These are phyloP conservation scores for Empidonax alnorum DNA, from an alignment of 2,113 vertebrate species.

Conservation along the genomic window DNA sequence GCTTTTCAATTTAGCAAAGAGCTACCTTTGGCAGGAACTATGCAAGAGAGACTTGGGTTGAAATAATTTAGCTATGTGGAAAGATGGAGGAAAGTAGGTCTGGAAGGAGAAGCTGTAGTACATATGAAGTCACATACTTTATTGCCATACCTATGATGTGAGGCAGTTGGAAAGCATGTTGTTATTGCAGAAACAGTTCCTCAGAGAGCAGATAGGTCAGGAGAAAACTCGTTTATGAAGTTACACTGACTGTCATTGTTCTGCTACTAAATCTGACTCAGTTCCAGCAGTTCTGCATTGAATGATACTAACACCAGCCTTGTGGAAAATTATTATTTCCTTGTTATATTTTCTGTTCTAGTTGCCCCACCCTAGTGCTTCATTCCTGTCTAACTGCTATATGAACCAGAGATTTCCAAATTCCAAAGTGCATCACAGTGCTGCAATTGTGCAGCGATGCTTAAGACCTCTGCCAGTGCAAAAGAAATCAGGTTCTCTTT, in stretches of 20 bases:
- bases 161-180: background rate
- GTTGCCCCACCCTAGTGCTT: background rate
- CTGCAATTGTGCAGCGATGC: background rate
- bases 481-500: background rate
- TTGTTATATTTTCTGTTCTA: background rate
- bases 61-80: background rate
- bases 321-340: background rate
- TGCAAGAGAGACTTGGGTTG: background rate
- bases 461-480: background rate
- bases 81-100: background rate
- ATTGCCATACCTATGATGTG: background rate
- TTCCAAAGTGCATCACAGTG: background rate
- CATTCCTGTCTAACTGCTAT: background rate
- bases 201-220: background rate
- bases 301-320: background rate
- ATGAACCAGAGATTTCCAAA: background rate
- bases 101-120: background rate
- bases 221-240: background rate
- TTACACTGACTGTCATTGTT: background rate
- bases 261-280: background rate
- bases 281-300: background rate
- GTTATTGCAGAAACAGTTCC: background rate
- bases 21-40: background rate
- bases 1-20: background rate
- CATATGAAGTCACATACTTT: background rate